Evolutionary conservation across 1,140 invertebrate species (phyloP).

Genomic region (Neoseiulus cucumeris): DNA sequence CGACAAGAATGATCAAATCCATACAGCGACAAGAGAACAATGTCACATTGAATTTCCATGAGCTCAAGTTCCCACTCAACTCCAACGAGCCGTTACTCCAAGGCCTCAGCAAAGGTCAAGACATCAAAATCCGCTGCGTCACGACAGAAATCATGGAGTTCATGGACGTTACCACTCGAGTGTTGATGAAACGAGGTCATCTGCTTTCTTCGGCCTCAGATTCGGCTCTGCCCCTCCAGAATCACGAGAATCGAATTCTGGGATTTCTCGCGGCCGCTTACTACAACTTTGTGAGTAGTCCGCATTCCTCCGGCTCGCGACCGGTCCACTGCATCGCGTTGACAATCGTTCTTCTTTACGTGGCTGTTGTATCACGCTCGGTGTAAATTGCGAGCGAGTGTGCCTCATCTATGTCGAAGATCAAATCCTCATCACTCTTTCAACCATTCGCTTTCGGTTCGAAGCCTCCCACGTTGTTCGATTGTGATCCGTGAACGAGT

Average conservation of each 20-base stretch:
- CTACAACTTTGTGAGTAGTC: conserved; percentile 6
- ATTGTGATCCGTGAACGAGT: too few species aligned
- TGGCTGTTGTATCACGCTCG: too few species aligned
- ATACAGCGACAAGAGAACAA: background rate
- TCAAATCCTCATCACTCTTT: too few species aligned
- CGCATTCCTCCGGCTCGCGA: background rate
- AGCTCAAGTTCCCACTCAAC: background rate
- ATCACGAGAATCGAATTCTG: conserved; percentile 6
- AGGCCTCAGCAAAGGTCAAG: background rate
- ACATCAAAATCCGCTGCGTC: background rate
- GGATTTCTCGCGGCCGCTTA: background rate
- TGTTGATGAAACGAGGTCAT: background rate
- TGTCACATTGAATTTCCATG: background rate
- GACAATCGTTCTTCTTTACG: background rate
- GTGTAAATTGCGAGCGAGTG: too few species aligned
- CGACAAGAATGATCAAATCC: background rate
- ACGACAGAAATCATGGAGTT: background rate
- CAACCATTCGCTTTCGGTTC: too few species aligned
- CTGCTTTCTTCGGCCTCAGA: background rate
- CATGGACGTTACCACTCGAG: background rate
- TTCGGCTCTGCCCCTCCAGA: background rate
- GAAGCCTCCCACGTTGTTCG: too few species aligned
- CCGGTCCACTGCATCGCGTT: background rate
- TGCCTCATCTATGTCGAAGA: too few species aligned
- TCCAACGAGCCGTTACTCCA: background rate